Evolutionary conservation across 2,113 vertebrate genomes (phyloP), one percentile per base, ranked within the genome.

Genomic region (Jacana jacana): DNA sequence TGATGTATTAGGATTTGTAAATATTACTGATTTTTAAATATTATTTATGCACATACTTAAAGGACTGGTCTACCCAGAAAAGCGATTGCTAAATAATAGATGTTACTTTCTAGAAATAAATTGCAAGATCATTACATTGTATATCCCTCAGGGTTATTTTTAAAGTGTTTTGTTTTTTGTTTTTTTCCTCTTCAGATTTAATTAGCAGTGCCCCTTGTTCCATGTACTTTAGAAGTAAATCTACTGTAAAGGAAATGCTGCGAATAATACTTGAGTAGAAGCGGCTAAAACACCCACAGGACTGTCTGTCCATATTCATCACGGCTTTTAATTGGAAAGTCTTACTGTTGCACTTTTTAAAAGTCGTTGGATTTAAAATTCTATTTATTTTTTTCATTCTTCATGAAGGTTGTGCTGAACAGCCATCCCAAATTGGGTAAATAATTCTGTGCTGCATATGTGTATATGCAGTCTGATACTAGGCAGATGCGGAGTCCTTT

Each of bases 121-220:
- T 94, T 91, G 83, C 96, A 92, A 97, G 95, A 97, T 97, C 97
- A 96, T 97, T 96, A 97, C 98, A 96, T 95, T 96, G 95, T 96
- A 92, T 97, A 95, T 98, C 98, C 98, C 98, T 98, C 98, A 98
- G 98, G 98, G 98, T 98, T 98, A 78, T 98, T 98, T 96, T 97
- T 96, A 93, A 94, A 79, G 71, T 85, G 70, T 40, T 70, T 71
- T 46, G 46, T 18, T 54, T 69, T 75, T 52, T 49, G 61, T 76
- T 57, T 22, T 73, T 49, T 80, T 88, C 91, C 93, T n/a, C 94
- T 91, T 96, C 77, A 81, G 68, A 94, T 91, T 95, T 81, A 83
- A 88, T 91, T 97, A 96, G 86, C 70, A 96, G 83, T 96, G 90
- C 92, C 85, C 93, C 28, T 95, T 86, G 91, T 94, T 95, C 96